Percentiles rank a stretch among this genome's conserved stretches.
Conservation (phyloP, 2,797 vertebrate genomes). For the Sebastes minor region DNA sequence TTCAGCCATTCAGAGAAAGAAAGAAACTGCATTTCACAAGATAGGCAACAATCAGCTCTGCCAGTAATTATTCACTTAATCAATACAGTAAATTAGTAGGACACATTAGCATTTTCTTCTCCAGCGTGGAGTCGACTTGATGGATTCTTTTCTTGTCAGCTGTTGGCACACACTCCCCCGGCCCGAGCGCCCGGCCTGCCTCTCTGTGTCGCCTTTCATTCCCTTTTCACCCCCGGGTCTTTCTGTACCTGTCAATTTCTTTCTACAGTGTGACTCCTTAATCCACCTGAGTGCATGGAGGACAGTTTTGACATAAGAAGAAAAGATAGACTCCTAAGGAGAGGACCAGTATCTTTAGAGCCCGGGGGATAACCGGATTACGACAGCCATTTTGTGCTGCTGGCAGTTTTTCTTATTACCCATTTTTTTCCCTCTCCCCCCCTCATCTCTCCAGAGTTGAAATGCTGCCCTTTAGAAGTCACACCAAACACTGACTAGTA, state of each 20-base stretch:
- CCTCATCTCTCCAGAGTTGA: slow-evolving; percentile 63
- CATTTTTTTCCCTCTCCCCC: slow-evolving; percentile 10
- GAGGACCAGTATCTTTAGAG: slow-evolving; percentile 76
- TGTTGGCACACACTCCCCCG: slow-evolving; percentile 3
- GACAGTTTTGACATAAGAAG: slow-evolving; percentile 83
- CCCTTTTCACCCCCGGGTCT: slow-evolving; percentile 68
- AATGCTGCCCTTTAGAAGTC: slow-evolving; percentile 70
- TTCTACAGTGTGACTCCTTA: slow-evolving; percentile 73
- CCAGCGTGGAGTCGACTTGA: slow-evolving; percentile 7
- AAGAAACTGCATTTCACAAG: background rate
- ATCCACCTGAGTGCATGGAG: slow-evolving; percentile 83
- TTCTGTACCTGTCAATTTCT: slow-evolving; percentile 76
- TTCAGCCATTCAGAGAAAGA: background rate
- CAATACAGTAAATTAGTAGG: slow-evolving; percentile 19
- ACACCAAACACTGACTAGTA: slow-evolving; percentile 60
- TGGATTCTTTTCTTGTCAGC: slow-evolving; percentile 42
- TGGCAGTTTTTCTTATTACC: slow-evolving; percentile 79
- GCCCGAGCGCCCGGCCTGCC: slow-evolving; percentile 13
- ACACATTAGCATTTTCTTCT: slow-evolving; percentile 10
- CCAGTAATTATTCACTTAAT: slow-evolving; percentile 23
- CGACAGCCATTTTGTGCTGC: slow-evolving; percentile 72
- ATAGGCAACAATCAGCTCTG: background rate
- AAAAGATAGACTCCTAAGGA: slow-evolving; percentile 76
- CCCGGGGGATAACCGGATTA: slow-evolving; percentile 79
- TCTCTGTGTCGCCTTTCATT: slow-evolving; percentile 67